Evolutionary conservation across 2,888 invertebrate genomes (phyloP).

Genomic region (Norana najaformis): DNA sequence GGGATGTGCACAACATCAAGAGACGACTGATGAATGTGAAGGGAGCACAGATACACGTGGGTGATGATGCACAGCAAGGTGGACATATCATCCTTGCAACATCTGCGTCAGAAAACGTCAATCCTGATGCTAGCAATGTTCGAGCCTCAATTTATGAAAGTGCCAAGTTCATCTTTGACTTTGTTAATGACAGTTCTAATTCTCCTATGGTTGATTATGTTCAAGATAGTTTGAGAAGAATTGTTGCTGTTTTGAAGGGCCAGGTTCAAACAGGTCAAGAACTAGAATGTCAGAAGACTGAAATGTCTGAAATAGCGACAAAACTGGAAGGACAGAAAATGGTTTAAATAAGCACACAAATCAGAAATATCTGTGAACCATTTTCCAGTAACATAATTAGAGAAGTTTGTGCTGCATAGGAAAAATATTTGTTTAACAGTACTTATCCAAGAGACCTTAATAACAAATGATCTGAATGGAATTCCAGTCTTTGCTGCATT

Average conservation of each 20-base stretch:
- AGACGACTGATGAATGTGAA: background rate
- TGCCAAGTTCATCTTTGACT: slow-evolving; percentile 2
- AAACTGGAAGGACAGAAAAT: background rate
- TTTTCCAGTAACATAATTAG: background rate
- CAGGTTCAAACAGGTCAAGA: background rate
- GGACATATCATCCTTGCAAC: background rate
- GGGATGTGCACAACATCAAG: background rate
- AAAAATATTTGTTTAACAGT: background rate
- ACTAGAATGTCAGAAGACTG: background rate
- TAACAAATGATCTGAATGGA: background rate
- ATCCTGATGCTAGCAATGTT: background rate
- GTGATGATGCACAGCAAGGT: slow-evolving; percentile 1
- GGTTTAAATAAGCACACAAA: background rate
- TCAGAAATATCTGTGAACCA: background rate
- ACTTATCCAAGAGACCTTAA: background rate
- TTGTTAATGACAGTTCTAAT: background rate
- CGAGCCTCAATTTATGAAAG: too few relatives aligned
- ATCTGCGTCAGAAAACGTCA: background rate
- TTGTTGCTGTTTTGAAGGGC: background rate
- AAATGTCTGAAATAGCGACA: background rate
- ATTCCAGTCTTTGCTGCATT: background rate
- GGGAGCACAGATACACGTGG: background rate
- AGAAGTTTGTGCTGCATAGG: background rate
- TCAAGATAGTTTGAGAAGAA: background rate
- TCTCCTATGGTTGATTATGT: background rate